Base-by-base conservation (phyloP, 2,888 invertebrate species). In the Agriopis marginaria region DNA sequence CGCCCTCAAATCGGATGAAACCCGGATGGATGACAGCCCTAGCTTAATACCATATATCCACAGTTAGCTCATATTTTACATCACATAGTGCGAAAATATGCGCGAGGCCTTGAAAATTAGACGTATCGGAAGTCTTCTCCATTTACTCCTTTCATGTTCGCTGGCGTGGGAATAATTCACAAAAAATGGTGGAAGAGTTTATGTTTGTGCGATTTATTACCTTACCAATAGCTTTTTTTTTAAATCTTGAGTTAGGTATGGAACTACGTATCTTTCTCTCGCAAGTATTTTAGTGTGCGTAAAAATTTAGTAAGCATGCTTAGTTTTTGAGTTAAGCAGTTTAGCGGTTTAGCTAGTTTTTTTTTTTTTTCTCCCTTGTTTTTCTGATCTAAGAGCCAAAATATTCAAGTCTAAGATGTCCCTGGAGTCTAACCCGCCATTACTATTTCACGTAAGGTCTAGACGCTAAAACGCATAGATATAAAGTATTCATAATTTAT, bases 101-200 rank as follows among this genome's bases (percentile, higher is more conserved):
- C 40, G 47, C 32, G 9, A 68, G 66, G 39, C 62, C 63, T 66
- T 70, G 66, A 65, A 62, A 69, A 67, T 73, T 55, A 64, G 39
- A 49, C 23, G 63, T 76, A 75, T 76, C 76, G 72, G 73, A 71
- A 68, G 67, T 70, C 61, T 66, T 70, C 64, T 66, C 67, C 79
- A 78, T 82, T 80, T 75, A 81, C 75, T 73, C 78, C 70, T 77
- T 82, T 82, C 81, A 64, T 77, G 83, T 75, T 75, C 82, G 74
- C 66, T 79, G 74, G 70, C 54, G 54, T 75, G 82, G 71, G 56
- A 66, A 81, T 83, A 81, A 82, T 82, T 80, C 73, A 78, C 71
- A 72, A 75, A 75, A 77, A 78, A 82, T 72, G 75, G 68, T 68
- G 62, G 63, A 66, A 53, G 14, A 58, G 71, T 63, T 70, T 68